Evolutionary conservation across 1,140 invertebrate genomes (phyloP).

Genomic region (Pollicipes pollicipes): DNA sequence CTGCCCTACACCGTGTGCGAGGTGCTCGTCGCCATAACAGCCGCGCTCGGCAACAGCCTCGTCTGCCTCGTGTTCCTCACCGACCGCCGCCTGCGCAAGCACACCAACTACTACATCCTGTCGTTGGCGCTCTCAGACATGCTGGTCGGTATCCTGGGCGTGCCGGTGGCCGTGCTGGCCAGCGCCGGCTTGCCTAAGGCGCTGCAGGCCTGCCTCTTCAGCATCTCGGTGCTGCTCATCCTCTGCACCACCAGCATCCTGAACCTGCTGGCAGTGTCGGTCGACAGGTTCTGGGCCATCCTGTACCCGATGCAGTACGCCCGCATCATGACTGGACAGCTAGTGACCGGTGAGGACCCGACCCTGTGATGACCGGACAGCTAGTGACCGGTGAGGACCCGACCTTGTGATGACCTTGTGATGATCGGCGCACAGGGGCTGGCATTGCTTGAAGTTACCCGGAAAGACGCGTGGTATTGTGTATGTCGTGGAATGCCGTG

Average conservation of each 20-base stretch:
- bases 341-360: slow-evolving; percentile 52
- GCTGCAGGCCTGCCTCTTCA: slow-evolving; percentile 63
- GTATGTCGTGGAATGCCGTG: no score
- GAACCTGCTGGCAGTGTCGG: slow-evolving; percentile 69
- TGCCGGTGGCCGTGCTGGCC: slow-evolving; percentile 68
- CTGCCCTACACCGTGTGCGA: slow-evolving; percentile 53
- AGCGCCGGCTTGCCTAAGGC: slow-evolving; percentile 53
- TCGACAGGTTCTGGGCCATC: slow-evolving; percentile 84
- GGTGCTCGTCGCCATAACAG: slow-evolving; percentile 55
- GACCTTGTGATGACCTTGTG: slow-evolving; percentile 33
- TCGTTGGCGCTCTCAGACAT: slow-evolving; percentile 70
- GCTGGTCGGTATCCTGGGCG: slow-evolving; percentile 41
- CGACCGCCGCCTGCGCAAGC: slow-evolving; percentile 50
- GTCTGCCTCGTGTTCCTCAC: slow-evolving; percentile 64
- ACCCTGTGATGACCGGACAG: slow-evolving; percentile 44
- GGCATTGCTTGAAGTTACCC: no score
- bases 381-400: slow-evolving; percentile 56
- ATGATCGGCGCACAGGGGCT: no score
- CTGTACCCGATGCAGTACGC: slow-evolving; percentile 76
- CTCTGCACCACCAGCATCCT: slow-evolving; percentile 83
- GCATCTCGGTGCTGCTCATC: slow-evolving; percentile 65
- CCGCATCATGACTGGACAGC: slow-evolving; percentile 60
- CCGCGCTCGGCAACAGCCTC: slow-evolving; percentile 62
- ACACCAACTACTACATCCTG: slow-evolving; percentile 81
- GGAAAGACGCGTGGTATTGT: no score